Percentiles rank a stretch among this genome's conserved stretches.
Evolutionary conservation across 2,888 invertebrate genomes (phyloP).

Genomic region (Synanthedon formicaeformis): DNA sequence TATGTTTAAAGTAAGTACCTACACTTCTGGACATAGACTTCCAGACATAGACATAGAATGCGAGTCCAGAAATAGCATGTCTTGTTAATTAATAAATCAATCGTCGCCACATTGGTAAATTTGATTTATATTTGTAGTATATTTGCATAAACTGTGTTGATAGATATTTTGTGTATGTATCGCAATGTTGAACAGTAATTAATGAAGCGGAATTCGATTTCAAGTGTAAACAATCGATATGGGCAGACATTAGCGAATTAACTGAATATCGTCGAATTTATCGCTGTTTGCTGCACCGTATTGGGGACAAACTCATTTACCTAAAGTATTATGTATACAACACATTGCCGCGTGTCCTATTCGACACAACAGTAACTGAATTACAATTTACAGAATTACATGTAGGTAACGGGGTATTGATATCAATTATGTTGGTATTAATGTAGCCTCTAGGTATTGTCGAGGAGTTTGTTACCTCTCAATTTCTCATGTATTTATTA

Average conservation of each 20-base stretch:
- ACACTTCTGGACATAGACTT: too few relatives aligned
- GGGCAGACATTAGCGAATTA: background rate
- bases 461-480: too few relatives aligned
- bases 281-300: background rate
- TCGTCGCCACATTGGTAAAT: too few relatives aligned
- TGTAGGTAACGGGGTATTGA: background rate
- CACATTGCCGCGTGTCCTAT: background rate
- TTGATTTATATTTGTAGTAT: background rate
- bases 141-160: background rate
- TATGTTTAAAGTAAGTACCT: too few relatives aligned
- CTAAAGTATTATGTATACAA: background rate
- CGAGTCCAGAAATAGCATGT: too few relatives aligned
- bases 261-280: background rate
- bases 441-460: background rate
- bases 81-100: too few relatives aligned
- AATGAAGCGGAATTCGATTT: background rate
- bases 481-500: too few relatives aligned
- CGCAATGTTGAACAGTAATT: background rate
- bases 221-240: background rate
- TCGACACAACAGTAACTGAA: background rate
- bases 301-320: background rate
- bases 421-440: background rate
- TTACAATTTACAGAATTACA: background rate
- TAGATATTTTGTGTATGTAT: background rate
- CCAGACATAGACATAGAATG: too few relatives aligned